A percentile compares a stretch with the other conserved stretches of the same genome.
These are phyloP conservation scores for Tinea semifulvella DNA, from an alignment of 2,888 invertebrate species.

Conservation along the genomic window DNA sequence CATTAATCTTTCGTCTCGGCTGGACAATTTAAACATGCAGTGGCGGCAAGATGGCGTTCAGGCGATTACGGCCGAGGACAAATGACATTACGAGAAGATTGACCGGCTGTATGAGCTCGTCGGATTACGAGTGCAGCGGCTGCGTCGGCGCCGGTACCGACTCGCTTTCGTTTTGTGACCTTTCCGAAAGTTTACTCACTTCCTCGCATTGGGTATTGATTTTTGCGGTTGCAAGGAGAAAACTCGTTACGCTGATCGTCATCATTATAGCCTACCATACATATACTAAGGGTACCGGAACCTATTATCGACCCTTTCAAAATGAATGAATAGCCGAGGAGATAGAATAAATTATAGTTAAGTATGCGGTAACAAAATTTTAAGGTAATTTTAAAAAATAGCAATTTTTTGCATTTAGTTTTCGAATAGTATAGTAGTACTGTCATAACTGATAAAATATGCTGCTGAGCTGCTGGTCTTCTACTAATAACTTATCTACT, in stretches of 20 bases:
- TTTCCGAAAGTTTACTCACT: conserved; percentile 33
- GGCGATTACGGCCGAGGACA: conserved; percentile 28
- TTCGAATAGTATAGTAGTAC: too few species aligned
- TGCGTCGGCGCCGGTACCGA: conserved; percentile 19
- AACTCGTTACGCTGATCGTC: conserved; percentile 11
- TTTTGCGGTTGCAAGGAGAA: conserved; percentile 13
- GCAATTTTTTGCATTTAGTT: too few species aligned
- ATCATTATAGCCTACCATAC: conserved; percentile 11
- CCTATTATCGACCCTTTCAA: too few species aligned
- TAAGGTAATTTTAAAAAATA: too few species aligned
- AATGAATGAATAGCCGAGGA: too few species aligned
- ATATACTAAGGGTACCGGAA: too few species aligned
- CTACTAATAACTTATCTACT: too few species aligned
- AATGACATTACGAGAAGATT: conserved; percentile 39
- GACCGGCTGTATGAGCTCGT: conserved; percentile 27
- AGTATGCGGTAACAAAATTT: too few species aligned
- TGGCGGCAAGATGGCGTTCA: conserved; percentile 28
- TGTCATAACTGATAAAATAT: too few species aligned
- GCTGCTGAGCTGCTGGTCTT: too few species aligned
- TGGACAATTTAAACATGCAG: conserved; percentile 18
- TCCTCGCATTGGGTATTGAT: conserved; percentile 17
- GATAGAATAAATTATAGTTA: too few species aligned
- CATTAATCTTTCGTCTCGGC: conserved; percentile 16
- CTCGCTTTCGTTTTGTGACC: conserved; percentile 51
- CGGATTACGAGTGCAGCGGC: conserved; percentile 11